Evolutionary conservation across 2,113 vertebrate genomes (phyloP).

Genomic region (Mormyrus iriodes): DNA sequence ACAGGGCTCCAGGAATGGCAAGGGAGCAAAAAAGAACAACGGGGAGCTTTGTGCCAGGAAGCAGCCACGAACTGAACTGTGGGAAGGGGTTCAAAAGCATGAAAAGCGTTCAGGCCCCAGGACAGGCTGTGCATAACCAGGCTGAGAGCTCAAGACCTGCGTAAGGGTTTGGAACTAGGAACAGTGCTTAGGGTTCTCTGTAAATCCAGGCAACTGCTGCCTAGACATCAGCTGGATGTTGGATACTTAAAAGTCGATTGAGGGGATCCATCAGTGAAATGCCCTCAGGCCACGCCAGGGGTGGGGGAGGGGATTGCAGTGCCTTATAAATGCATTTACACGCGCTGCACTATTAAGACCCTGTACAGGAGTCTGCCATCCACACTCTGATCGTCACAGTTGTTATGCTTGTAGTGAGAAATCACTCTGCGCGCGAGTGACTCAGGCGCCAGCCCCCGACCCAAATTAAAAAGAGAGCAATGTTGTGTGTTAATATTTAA

Average conservation of each 20-base stretch:
- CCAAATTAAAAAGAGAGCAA: background rate
- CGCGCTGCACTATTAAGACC: background rate
- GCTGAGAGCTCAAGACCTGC: background rate
- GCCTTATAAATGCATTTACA: background rate
- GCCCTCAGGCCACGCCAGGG: background rate
- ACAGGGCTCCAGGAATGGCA: background rate
- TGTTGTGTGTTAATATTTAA: background rate
- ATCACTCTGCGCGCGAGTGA: background rate
- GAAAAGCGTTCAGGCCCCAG: background rate
- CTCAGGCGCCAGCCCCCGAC: background rate
- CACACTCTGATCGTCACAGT: background rate
- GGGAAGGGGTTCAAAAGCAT: background rate
- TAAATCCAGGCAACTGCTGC: background rate
- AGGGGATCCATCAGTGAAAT: background rate
- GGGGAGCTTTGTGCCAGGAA: background rate
- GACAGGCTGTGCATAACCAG: background rate
- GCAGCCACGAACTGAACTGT: slow-evolving; percentile 9
- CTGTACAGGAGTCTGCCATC: background rate
- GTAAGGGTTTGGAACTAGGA: background rate
- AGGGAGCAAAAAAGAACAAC: background rate
- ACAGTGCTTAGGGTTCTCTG: background rate
- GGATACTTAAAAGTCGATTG: background rate
- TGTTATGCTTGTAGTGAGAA: background rate
- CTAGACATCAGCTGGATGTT: background rate
- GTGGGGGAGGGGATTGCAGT: background rate